Evolutionary conservation across 2,797 vertebrate genomes (phyloP).

Genomic region (Denticeps clupeoides): DNA sequence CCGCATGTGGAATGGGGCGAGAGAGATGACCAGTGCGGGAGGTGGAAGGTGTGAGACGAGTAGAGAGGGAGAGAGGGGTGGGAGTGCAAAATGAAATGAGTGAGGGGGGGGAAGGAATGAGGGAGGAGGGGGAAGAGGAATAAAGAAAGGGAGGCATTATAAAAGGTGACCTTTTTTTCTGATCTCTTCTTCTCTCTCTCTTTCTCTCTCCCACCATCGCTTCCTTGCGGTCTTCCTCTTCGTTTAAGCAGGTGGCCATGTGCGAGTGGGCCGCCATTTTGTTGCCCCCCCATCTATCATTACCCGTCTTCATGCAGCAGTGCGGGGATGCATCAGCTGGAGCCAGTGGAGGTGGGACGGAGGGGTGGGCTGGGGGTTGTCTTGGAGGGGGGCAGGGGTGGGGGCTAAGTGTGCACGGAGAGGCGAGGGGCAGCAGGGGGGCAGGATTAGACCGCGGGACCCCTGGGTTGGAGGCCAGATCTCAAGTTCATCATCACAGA

Average conservation of each 20-base stretch:
- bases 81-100: conserved; percentile 31
- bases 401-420: conserved; percentile 21
- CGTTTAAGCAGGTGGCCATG: conserved; percentile 52
- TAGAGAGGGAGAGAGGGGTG: conserved; percentile 27
- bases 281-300: conserved; percentile 46
- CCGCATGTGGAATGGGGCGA: conserved; percentile 32
- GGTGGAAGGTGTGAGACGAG: conserved; percentile 35
- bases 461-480: conserved; percentile 74
- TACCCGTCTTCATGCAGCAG: conserved; percentile 58
- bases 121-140: conserved; percentile 23
- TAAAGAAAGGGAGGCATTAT: conserved; percentile 17
- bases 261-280: conserved; percentile 58
- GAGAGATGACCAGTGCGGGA: conserved; percentile 38
- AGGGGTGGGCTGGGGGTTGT: background rate
- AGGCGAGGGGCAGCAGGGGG: conserved; percentile 3
- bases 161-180: conserved; percentile 54
- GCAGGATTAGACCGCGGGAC: conserved; percentile 58
- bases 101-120: conserved; percentile 40
- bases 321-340: conserved; percentile 48
- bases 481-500: conserved; percentile 83
- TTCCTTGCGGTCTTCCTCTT: conserved; percentile 35
- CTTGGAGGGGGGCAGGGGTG: background rate
- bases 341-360: conserved; percentile 24
- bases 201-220: conserved; percentile 13
- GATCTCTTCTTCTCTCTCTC: conserved; percentile 23